Evolutionary conservation across 1,140 invertebrate genomes (phyloP).

Genomic region (Anastatus disparis): DNA sequence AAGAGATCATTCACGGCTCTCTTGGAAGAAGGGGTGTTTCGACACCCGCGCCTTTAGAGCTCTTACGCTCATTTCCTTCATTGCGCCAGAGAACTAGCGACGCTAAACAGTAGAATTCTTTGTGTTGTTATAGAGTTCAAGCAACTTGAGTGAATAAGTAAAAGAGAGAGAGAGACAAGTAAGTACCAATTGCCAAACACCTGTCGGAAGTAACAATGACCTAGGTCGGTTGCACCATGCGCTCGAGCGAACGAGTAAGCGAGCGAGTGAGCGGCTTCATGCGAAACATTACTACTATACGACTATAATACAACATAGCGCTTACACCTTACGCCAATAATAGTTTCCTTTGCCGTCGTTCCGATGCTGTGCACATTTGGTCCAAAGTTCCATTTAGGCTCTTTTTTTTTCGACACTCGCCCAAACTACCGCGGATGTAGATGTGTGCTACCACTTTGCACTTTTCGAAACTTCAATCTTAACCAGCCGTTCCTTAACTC

Average conservation of each 20-base stretch:
- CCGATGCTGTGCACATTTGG: slow-evolving; percentile 11
- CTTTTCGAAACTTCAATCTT: not conserved
- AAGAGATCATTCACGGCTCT: slow-evolving; percentile 18
- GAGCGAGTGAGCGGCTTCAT: not conserved
- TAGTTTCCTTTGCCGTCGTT: not conserved
- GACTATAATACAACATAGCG: no score
- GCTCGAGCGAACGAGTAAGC: no score
- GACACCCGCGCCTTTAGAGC: not conserved
- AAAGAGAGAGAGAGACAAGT: not conserved
- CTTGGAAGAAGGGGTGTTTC: slow-evolving; percentile 4
- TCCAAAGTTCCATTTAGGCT: not conserved
- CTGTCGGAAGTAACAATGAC: slow-evolving; percentile 40
- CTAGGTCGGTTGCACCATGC: slow-evolving; percentile 20
- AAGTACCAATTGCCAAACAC: slow-evolving; percentile 22
- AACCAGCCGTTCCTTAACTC: not conserved
- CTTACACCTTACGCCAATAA: not conserved
- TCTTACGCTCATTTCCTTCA: slow-evolving; percentile 36
- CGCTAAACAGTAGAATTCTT: slow-evolving; percentile 22
- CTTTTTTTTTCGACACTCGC: not conserved
- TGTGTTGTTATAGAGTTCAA: slow-evolving; percentile 10
- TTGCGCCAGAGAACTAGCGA: slow-evolving; percentile 29
- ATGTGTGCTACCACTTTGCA: not conserved
- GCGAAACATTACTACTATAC: no score
- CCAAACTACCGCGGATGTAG: not conserved
- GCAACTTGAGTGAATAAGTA: not conserved